Conservation (phyloP, 1,140 invertebrate genomes). For the Paraescarpia echinospica region DNA sequence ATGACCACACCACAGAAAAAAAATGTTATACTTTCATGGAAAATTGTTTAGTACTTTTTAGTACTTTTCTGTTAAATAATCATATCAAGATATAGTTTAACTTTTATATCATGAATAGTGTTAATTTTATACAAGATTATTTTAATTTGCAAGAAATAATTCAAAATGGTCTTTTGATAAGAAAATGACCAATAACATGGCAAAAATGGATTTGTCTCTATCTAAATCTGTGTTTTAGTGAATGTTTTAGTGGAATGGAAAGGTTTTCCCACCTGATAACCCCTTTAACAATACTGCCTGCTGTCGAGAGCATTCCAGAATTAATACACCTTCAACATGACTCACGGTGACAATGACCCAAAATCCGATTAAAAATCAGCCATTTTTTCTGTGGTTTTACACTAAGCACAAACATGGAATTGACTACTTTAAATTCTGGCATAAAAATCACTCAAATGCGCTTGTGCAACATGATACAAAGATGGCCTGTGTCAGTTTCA, state of each 20-base stretch:
- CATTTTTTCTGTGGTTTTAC: neutral
- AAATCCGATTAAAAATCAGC: neutral
- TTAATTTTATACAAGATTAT: neutral
- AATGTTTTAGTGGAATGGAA: neutral
- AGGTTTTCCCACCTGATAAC: neutral
- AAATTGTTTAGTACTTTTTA: neutral
- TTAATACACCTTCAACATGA: neutral
- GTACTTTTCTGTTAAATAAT: neutral
- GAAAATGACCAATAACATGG: neutral
- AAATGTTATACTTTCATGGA: neutral
- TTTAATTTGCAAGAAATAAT: too few species aligned
- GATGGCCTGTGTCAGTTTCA: neutral
- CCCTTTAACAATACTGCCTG: neutral
- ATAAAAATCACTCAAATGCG: neutral
- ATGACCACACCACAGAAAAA: neutral
- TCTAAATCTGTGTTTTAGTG: neutral
- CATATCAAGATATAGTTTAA: neutral
- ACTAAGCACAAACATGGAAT: neutral
- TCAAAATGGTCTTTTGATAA: too few species aligned
- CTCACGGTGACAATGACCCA: neutral
- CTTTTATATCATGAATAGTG: neutral
- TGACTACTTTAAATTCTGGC: neutral
- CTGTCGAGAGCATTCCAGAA: neutral
- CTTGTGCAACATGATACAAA: neutral
- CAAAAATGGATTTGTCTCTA: neutral